Base-by-base conservation (phyloP, 2,888 invertebrate species). In the Cryptocephalus primarius region DNA sequence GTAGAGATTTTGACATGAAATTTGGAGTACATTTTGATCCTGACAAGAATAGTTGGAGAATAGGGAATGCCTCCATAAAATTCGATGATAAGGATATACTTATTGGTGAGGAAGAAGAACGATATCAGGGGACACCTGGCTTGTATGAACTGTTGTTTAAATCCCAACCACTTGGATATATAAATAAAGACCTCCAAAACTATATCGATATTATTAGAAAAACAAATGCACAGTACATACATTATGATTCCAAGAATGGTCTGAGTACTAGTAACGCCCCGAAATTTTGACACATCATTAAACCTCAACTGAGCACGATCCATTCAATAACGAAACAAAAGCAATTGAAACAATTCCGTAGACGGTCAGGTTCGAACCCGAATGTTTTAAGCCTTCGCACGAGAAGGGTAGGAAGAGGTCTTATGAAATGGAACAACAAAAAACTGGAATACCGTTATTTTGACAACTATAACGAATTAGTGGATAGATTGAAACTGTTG, bases 401-500 rank as follows among this genome's bases (percentile, higher is more conserved):
- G 2, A 22, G 22, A 22, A 22, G 6, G 22, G 6, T 22, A 4
- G 22, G 22, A 22, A 22, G 22, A 22, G 22, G 22, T 6, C 22
- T 22, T 22, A 22, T 22, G 22, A 33, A 34, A 9, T 40, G 31
- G 13, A 46, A 42, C 36, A 33, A 10, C n/a, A 46, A 39, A 38
- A 39, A 33, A 6, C 43, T 48, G 10, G 48, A 54, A 9, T 53
- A 53, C 43, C 40, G 48, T 11, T 48, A 53, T 33, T 53, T 48
- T 50, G 44, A 50, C 36, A 46, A 53, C 47, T 47, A 50, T 22
- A 48, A 53, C 42, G 61, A 65, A 51, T 47, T 64, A 33, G 54
- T 63, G 34, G 57, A 60, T 33, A 46, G 65, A 50, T 45, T 66
- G 33, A 44, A 53, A 45, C 47, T 66, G 31, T 45, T 62, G 8